These are phyloP conservation scores for Uropsilus gracilis DNA, from an alignment of 2,113 vertebrate genomes.

Conservation along the genomic window DNA sequence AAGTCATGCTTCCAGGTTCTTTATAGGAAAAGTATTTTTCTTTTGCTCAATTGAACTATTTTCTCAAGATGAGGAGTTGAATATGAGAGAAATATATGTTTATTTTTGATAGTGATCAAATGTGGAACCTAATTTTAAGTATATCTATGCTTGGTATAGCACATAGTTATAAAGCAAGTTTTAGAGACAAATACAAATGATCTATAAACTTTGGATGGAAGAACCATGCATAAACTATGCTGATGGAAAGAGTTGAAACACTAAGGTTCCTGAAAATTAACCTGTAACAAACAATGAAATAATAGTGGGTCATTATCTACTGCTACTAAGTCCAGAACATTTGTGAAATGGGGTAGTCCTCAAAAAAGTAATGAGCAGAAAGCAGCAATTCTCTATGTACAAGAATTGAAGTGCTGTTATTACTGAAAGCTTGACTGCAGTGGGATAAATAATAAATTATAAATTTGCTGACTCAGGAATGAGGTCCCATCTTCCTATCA, in stretches of 20 bases:
- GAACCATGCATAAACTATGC: neutral
- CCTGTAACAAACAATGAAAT: constrained; percentile 51
- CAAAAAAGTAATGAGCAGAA: constrained; percentile 9
- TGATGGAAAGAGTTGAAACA: constrained; percentile 47
- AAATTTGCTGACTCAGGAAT: constrained; percentile 75
- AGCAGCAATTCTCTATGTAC: neutral
- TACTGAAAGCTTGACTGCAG: constrained; percentile 23
- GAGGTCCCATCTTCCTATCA: constrained; percentile 76
- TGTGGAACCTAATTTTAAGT: neutral
- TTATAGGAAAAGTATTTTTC: neutral
- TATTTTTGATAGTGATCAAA: constrained; percentile 39
- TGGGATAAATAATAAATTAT: constrained; percentile 72
- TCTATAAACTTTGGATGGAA: neutral
- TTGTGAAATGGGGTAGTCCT: neutral
- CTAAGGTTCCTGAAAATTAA: constrained; percentile 20
- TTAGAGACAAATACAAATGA: constrained; percentile 25
- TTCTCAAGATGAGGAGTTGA: neutral
- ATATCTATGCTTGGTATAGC: neutral
- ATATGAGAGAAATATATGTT: neutral
- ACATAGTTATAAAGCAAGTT: neutral
- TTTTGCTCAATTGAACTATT: neutral
- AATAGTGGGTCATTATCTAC: constrained; percentile 55
- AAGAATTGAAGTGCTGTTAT: constrained; percentile 15
- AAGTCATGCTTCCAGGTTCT: neutral
- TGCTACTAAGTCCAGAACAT: constrained; percentile 55